A percentile compares a stretch with the other conserved stretches of the same genome.
These are phyloP conservation scores for Cyprinella venusta DNA, from an alignment of 2,797 vertebrate species.

Conservation along the genomic window DNA sequence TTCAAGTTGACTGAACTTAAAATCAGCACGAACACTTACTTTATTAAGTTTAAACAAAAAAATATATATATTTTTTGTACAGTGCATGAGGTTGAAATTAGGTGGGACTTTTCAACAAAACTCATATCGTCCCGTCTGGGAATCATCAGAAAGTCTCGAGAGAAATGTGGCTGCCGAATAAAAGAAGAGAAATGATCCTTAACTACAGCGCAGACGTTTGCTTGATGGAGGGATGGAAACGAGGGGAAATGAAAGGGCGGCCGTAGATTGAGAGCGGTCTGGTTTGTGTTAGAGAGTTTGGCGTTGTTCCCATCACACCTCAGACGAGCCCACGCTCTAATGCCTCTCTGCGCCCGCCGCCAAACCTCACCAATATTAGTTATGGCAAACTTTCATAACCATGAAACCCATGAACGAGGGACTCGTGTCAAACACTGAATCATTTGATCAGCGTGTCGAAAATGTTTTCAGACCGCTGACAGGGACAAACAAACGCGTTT, in stretches of 20 bases:
- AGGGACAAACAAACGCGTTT: background rate
- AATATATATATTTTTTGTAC: too few relatives aligned
- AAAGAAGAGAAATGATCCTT: conserved; percentile 43
- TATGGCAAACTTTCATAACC: conserved; percentile 17
- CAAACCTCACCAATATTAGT: conserved; percentile 35
- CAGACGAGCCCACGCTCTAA: background rate
- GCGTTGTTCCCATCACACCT: conserved; percentile 31
- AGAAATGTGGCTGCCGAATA: conserved; percentile 7
- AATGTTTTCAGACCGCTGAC: conserved; percentile 22
- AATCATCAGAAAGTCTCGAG: conserved; percentile 54
- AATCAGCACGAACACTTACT: too few relatives aligned
- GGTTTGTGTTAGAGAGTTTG: conserved; percentile 42
- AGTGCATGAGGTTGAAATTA: conserved; percentile 28
- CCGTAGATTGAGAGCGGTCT: conserved; percentile 13
- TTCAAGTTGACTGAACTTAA: too few relatives aligned
- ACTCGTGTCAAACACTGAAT: conserved; percentile 35
- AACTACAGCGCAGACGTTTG: conserved; percentile 51
- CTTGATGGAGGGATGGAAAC: conserved; percentile 26
- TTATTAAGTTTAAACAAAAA: too few relatives aligned
- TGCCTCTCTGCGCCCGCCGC: background rate
- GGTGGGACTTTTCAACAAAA: conserved; percentile 31
- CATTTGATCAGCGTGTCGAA: background rate
- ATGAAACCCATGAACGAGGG: conserved; percentile 6
- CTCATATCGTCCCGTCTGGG: conserved; percentile 54
- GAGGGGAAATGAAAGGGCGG: background rate